Base-by-base conservation (phyloP, 2,113 vertebrate species). In the Grallaria varia region DNA sequence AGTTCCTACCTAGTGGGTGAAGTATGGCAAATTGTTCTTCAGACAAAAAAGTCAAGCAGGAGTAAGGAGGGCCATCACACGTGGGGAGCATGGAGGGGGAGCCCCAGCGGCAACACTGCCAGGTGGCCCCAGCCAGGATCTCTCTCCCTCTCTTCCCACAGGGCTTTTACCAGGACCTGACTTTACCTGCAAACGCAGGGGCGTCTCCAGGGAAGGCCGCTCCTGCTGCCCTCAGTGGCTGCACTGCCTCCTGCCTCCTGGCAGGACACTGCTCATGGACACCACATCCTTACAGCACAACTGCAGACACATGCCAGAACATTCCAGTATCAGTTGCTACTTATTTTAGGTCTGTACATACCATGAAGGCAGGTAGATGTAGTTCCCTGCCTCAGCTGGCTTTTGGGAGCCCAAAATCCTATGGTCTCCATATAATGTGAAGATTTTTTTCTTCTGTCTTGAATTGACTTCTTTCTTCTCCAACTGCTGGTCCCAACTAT, bases 151-250 rank as follows among this genome's bases (percentile, higher is more conserved):
- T 53, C 31, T 63, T 77, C 53, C 40, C 6, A 3, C 30, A 47
- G 28, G 27, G 30, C 5, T 55, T 81, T 47, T 84, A 62, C n/a
- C 75, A 62, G 35, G n/a, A 77, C 44, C 33, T 44, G 27, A 39
- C 9, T 60, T 25, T 0, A 0, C 35, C 31, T 45, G 40, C 0
- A 0, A 55, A 45, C 2, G n/a, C n/a, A n/a, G 18, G 80, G n/a
- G 44, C n/a, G 64, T 23, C 33, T 55, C 20, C 2, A 1, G 33
- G 14, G 55, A 25, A 74, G 44, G 11, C 50, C 74, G 23, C 1
- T 66, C 40, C 2, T 3, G 28, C 45, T 75, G 22, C 28, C 21
- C 53, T 68, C 50, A 27, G 16, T 8, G 1, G 44, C 28, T 13
- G 35, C 0, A 0, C 30, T 20, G 9, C 13, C 3, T 66, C 15